A percentile compares a stretch with the other conserved stretches of the same genome.
These are phyloP conservation scores for Lydus trimaculatus DNA, from an alignment of 2,888 invertebrate species.

Conservation along the genomic window DNA sequence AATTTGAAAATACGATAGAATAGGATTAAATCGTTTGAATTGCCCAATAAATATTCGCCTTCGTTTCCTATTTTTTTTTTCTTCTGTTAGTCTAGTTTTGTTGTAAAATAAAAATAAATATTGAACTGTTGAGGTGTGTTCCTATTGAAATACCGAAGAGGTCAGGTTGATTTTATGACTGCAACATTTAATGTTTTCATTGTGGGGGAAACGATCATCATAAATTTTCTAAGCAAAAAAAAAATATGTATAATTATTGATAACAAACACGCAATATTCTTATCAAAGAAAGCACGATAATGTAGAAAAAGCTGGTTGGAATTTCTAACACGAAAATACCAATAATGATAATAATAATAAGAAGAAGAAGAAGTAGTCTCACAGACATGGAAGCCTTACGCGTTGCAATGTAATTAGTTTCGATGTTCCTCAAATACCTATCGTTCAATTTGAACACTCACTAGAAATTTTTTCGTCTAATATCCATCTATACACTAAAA, in stretches of 20 bases:
- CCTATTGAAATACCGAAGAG: slow-evolving; percentile 5
- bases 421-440: background rate
- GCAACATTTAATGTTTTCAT: background rate
- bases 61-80: background rate
- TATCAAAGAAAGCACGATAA: background rate
- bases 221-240: too few relatives aligned
- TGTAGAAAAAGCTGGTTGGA: too few relatives aligned
- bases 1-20: background rate
- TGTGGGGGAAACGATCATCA: too few relatives aligned
- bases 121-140: background rate
- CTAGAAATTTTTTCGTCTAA: background rate
- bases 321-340: too few relatives aligned
- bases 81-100: too few relatives aligned
- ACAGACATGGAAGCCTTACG: too few relatives aligned
- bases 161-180: background rate
- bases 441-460: background rate
- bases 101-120: too few relatives aligned
- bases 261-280: background rate
- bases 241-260: background rate
- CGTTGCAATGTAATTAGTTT: background rate
- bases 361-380: too few relatives aligned
- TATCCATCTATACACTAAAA: too few relatives aligned
- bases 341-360: too few relatives aligned
- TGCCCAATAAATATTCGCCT: background rate
- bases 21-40: slow-evolving; percentile 4